A percentile compares a stretch with the other conserved stretches of the same genome.
phyloP scores from a whole-genome alignment of 1,140 invertebrate genomes.

The Drosophila simulans region DNA sequence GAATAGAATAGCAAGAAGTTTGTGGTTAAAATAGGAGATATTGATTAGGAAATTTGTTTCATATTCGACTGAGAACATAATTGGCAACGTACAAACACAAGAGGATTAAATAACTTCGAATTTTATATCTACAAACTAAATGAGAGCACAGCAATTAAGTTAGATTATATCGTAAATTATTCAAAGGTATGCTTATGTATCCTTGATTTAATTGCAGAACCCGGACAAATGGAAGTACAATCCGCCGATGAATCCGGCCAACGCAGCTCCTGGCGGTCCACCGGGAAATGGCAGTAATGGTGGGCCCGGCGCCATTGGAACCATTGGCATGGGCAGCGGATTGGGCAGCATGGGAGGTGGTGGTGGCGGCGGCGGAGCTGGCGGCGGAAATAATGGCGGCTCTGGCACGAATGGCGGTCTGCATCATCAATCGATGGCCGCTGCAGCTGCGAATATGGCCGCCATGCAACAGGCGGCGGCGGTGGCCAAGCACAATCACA shows the following conservation, averaged over 20 bases:
- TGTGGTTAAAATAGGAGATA: neutral
- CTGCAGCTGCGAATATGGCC: conserved; percentile 72
- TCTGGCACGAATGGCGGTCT: conserved; percentile 75
- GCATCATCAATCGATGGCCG: conserved; percentile 78
- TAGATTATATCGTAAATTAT: no score
- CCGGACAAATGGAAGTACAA: conserved; percentile 89
- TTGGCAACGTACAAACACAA: neutral
- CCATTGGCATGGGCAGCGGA: conserved; percentile 76
- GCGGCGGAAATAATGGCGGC: conserved; percentile 51
- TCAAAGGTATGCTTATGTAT: no score
- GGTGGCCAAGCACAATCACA: conserved; percentile 81
- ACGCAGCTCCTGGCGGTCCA: conserved; percentile 74
- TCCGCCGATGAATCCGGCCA: conserved; percentile 81
- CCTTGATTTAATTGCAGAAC: conserved; percentile 84
- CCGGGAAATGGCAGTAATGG: conserved; percentile 70
- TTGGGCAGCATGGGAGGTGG: conserved; percentile 63
- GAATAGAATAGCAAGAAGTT: conserved; percentile 5
- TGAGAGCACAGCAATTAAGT: no score
- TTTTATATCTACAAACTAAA: no score
- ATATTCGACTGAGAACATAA: neutral
- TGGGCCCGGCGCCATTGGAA: conserved; percentile 74
- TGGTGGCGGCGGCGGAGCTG: conserved; percentile 42
- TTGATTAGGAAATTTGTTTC: neutral
- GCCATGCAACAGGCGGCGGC: conserved; percentile 81
- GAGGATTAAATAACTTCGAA: no score